phyloP scores from a whole-genome alignment of 2,888 invertebrate genomes.

The Tiphia femorata region DNA sequence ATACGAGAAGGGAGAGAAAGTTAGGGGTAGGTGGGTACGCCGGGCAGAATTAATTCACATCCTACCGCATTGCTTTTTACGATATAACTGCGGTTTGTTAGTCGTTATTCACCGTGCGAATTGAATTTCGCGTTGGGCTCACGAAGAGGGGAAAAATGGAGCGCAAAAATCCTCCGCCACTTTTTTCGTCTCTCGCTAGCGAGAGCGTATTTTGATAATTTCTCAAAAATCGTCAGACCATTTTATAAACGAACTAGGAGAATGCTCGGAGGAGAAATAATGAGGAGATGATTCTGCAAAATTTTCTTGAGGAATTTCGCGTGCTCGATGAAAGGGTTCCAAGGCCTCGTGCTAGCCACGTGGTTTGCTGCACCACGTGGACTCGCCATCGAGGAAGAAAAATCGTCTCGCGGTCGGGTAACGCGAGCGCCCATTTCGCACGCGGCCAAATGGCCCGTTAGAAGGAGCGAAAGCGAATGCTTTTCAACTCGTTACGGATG shows the following conservation, averaged over 20 bases:
- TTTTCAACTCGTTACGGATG: conserved; percentile 56
- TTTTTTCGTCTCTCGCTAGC: no score
- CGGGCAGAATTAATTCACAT: conserved; percentile 66
- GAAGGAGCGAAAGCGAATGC: conserved; percentile 29
- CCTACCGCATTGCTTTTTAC: conserved; percentile 67
- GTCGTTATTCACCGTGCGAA: conserved; percentile 66
- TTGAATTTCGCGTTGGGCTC: conserved; percentile 57
- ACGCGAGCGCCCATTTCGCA: conserved; percentile 17
- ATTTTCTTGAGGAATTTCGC: no score
- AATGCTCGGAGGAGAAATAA: no score
- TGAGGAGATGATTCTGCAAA: no score
- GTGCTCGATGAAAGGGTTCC: no score
- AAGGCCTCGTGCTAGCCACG: no score
- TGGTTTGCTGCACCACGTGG: conserved; percentile 11
- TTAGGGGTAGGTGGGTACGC: conserved; percentile 40
- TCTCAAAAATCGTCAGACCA: no score
- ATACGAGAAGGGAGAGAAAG: conserved; percentile 23
- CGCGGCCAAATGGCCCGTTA: conserved; percentile 43
- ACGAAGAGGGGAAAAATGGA: no score
- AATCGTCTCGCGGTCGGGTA: conserved; percentile 15
- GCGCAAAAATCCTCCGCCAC: no score
- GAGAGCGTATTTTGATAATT: no score
- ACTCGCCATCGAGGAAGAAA: conserved; percentile 12
- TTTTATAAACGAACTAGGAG: no score
- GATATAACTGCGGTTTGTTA: conserved; percentile 69